phyloP scores from a whole-genome alignment of 2,797 vertebrate genomes.

The Pantherophis alleghaniensis region DNA sequence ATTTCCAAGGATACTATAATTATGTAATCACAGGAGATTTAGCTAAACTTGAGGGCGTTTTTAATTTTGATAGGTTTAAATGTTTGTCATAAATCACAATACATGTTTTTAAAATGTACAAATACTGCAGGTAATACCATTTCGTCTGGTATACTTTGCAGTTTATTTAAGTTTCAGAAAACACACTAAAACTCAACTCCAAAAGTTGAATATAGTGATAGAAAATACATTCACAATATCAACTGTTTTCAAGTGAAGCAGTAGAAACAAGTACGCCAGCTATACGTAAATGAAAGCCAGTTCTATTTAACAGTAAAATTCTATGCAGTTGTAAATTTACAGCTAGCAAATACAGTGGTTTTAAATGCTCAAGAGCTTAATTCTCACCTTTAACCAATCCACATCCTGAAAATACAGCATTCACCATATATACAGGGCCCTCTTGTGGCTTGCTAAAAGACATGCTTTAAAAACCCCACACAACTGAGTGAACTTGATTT shows the following conservation, averaged over 20 bases:
- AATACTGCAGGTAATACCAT: not conserved
- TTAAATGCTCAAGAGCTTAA: not conserved
- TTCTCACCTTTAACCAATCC: not conserved
- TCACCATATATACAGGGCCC: not conserved
- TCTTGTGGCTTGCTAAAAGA: not conserved
- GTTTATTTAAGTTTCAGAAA: not conserved
- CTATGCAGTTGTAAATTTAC: not conserved
- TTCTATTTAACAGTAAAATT: not conserved
- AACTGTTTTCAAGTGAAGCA: not conserved
- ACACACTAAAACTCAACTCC: not conserved
- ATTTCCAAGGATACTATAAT: not conserved
- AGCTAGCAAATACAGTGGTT: not conserved
- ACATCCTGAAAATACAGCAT: not conserved
- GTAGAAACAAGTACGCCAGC: not conserved
- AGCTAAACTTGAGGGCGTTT: too few species aligned
- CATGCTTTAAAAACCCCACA: not conserved
- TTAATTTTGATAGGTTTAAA: not conserved
- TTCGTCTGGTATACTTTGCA: not conserved
- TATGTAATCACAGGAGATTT: not conserved
- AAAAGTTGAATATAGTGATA: not conserved
- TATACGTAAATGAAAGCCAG: not conserved
- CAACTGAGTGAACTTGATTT: not conserved
- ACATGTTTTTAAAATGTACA: not conserved
- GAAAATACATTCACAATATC: not conserved
- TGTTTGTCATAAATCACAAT: not conserved